Conservation (phyloP, 2,888 invertebrate species). For the Protophormia terraenovae region DNA sequence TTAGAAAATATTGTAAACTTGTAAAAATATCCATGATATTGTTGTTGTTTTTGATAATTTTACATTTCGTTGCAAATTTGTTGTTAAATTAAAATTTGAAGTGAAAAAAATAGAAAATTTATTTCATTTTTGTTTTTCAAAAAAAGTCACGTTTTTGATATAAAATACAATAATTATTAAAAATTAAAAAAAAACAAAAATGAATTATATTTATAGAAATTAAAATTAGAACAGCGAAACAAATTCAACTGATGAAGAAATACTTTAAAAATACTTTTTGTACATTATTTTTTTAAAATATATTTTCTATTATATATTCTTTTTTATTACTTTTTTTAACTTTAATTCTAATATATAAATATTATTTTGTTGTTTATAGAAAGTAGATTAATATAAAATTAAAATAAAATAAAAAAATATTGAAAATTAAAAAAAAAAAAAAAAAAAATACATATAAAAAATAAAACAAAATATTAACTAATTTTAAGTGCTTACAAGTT, state of each 20-base stretch:
- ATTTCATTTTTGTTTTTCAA: background rate
- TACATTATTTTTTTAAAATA: constrained; percentile 49
- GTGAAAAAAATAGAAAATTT: background rate
- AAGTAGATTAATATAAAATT: constrained; percentile 44
- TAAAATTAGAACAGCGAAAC: constrained; percentile 68
- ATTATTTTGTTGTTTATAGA: constrained; percentile 47
- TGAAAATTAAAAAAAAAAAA: constrained; percentile 38
- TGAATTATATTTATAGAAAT: constrained; percentile 67
- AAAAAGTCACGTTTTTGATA: constrained; percentile 10
- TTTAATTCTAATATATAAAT: constrained; percentile 33
- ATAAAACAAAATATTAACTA: constrained; percentile 70
- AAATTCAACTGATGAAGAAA: constrained; percentile 71
- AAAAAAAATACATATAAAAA: background rate
- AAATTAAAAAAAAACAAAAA: constrained; percentile 24
- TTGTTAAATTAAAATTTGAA: constrained; percentile 56
- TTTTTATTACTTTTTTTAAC: constrained; percentile 8
- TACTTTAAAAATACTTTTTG: constrained; percentile 62
- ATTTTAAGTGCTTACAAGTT: constrained; percentile 71
- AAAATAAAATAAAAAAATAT: constrained; percentile 13
- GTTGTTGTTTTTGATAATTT: constrained; percentile 54
- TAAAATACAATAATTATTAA: background rate
- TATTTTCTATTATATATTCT: constrained; percentile 44
- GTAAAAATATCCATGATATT: constrained; percentile 58
- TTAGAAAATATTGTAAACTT: constrained; percentile 55
- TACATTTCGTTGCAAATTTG: constrained; percentile 62